A percentile compares a stretch with the other conserved stretches of the same genome.
phyloP scores from a whole-genome alignment of 2,113 vertebrate genomes.

The Ceyx melanurus region DNA sequence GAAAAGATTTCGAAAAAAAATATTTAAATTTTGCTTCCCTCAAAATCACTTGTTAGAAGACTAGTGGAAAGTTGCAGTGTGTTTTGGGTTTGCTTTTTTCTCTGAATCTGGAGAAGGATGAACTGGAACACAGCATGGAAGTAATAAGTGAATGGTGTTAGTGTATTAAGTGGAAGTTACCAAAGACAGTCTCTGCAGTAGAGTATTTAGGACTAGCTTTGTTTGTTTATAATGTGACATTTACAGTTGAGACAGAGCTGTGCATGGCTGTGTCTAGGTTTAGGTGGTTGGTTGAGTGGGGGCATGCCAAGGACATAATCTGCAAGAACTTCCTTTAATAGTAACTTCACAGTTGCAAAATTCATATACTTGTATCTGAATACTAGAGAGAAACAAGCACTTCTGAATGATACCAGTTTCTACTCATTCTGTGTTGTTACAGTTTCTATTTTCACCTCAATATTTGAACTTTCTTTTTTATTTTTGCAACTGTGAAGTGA shows the following conservation, averaged over 20 bases:
- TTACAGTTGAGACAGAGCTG: background rate
- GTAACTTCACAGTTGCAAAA: too few species aligned
- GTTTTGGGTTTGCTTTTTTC: background rate
- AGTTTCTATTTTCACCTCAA: too few species aligned
- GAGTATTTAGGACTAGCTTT: background rate
- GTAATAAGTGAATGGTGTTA: background rate
- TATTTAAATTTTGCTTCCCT: background rate
- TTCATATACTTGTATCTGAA: too few species aligned
- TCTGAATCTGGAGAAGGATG: background rate
- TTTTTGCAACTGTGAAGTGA: background rate
- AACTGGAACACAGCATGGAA: background rate
- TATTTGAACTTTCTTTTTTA: background rate
- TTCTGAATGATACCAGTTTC: too few species aligned
- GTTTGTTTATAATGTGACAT: background rate
- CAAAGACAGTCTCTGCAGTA: background rate
- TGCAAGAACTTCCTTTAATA: background rate
- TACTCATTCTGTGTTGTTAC: too few species aligned
- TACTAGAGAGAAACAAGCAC: too few species aligned
- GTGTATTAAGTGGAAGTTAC: background rate
- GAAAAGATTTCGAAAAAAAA: background rate
- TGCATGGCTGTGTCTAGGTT: background rate
- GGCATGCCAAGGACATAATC: fast-evolving
- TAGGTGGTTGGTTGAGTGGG: background rate
- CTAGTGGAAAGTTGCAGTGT: background rate
- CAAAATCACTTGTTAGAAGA: background rate